phyloP scores from a whole-genome alignment of 1,140 invertebrate species.

The Amphibalanus amphitrite region DNA sequence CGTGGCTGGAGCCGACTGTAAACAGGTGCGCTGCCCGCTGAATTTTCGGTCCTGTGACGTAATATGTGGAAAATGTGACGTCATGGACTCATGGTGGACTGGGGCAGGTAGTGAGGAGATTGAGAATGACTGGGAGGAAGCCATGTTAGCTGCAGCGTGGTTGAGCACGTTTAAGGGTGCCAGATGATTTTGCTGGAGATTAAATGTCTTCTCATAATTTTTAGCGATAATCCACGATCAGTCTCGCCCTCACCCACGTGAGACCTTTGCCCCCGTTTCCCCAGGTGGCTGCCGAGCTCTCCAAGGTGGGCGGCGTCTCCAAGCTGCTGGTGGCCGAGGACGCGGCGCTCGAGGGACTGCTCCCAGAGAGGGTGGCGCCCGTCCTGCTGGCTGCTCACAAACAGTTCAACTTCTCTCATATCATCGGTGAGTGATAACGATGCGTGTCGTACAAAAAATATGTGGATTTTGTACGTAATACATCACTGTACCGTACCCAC shows the following conservation, averaged over 20 bases:
- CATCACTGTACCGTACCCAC: too few species aligned
- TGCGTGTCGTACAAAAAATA: too few species aligned
- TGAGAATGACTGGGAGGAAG: background rate
- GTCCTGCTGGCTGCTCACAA: constrained; percentile 76
- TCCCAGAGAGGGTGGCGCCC: constrained; percentile 72
- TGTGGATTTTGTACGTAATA: too few species aligned
- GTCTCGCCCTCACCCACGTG: too few species aligned
- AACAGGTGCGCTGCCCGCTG: constrained; percentile 50
- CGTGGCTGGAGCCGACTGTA: constrained; percentile 73
- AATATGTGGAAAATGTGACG: background rate
- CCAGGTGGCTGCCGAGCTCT: constrained; percentile 60
- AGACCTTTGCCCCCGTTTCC: too few species aligned
- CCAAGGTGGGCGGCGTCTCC: constrained; percentile 64
- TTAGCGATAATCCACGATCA: too few species aligned
- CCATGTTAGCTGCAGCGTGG: background rate
- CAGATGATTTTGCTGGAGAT: background rate
- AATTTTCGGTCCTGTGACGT: background rate
- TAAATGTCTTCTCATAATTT: background rate
- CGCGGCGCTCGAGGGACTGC: constrained; percentile 72
- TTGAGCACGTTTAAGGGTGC: background rate
- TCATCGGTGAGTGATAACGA: constrained; percentile 81
- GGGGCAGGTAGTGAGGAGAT: background rate
- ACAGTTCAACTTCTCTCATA: constrained; percentile 88
- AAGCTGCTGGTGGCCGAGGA: constrained; percentile 79
- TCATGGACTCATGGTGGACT: background rate